phyloP scores from a whole-genome alignment of 2,113 vertebrate species.

The Heloderma charlesbogerti region DNA sequence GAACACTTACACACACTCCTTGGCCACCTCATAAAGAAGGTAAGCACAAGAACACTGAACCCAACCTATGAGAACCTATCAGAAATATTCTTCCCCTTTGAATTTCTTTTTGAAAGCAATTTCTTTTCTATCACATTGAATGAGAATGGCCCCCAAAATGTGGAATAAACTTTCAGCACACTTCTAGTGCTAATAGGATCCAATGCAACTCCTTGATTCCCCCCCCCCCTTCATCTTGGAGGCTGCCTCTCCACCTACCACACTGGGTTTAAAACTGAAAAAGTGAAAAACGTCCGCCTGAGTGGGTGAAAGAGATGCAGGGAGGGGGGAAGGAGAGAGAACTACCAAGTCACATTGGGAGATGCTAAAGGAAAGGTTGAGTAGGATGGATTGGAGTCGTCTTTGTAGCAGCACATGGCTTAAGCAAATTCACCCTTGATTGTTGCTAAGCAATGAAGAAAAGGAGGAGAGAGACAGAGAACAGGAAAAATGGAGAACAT shows the following conservation, averaged over 20 bases:
- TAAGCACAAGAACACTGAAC: too few relatives aligned
- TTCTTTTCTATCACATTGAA: too few relatives aligned
- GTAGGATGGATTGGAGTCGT: constrained; percentile 52
- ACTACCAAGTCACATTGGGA: constrained; percentile 7
- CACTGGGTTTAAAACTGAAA: constrained; percentile 46
- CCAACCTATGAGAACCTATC: too few relatives aligned
- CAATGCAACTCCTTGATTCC: constrained; percentile 45
- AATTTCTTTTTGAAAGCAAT: too few relatives aligned
- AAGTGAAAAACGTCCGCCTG: constrained; percentile 46
- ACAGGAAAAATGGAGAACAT: constrained; percentile 3
- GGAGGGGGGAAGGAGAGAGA: neutral
- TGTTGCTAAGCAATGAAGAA: constrained; percentile 78
- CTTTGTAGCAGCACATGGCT: constrained; percentile 65
- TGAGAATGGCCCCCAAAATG: too few relatives aligned
- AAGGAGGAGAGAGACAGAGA: neutral
- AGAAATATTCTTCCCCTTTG: too few relatives aligned
- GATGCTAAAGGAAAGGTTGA: constrained; percentile 28
- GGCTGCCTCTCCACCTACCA: constrained; percentile 47
- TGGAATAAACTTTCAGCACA: too few relatives aligned
- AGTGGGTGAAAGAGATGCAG: constrained; percentile 9
- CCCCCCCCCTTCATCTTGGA: constrained; percentile 45
- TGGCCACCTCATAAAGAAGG: too few relatives aligned
- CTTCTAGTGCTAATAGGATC: neutral
- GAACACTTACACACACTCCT: too few relatives aligned
- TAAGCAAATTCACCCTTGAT: constrained; percentile 66